Base-by-base conservation (phyloP, 2,888 invertebrate species). In the Parnassius apollo region DNA sequence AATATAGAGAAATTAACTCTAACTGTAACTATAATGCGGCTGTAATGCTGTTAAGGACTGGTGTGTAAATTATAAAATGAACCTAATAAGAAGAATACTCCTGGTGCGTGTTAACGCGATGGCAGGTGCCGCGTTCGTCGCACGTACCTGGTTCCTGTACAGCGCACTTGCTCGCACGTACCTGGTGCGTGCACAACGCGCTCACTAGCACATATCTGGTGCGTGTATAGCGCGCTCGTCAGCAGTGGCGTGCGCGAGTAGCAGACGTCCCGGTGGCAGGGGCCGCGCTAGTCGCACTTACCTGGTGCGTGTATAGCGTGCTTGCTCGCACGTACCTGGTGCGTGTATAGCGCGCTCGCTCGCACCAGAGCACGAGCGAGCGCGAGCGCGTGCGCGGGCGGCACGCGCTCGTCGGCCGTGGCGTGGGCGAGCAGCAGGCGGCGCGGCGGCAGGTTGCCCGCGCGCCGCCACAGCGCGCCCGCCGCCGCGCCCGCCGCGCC, bases 211-310 rank as follows among this genome's bases (percentile, higher is more conserved):
- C 94, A 58, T 98, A 92, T n/a, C 97, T 95, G 67, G 98, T 78
- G 96, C 96, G 75, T 97, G 96, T 78, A 97, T 98, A 50, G 98
- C 96, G 69, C 94, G 92, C 52, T 94, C 93, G 86, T 98, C 98
- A 8, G 96, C 97, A 0, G 96, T 96, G 56, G 97, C 98, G 84
- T 98, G 98, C 71, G 94, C 94, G 10, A 95, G 77, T 78, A 95
- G 90, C 76, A 96, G 75, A 49, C 88, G 77, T 2, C 91, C 82
- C 63, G 90, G 89, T 12, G 91, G 88, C 68, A 98, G 94, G 82
- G 96, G 96, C 57, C 94, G 94, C 2, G 96, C 96, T 79, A 95
- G 94, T 75, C 95, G 93, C 71, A 25, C 7, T 0, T 25, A 25
- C 25, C 25, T 25, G 25, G 25, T 25, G 25, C 25, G 25, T 25